Conservation (phyloP, 2,797 vertebrate genomes). For the Sebastes ruberrimus region DNA sequence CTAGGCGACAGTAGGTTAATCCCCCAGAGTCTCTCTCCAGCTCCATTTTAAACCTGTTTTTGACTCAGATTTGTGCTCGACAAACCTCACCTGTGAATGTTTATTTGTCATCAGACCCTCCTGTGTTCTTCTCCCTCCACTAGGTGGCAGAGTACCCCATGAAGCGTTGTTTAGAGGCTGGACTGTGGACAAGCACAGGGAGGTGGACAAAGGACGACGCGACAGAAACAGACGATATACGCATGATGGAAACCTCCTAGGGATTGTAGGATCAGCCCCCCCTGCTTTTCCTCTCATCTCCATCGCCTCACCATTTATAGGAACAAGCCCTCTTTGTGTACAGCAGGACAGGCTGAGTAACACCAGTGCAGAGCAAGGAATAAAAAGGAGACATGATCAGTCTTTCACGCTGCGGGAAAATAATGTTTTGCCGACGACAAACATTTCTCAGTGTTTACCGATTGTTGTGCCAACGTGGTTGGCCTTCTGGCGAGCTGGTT, state of each 20-base stretch:
- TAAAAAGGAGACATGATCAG: neutral
- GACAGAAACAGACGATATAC: slow-evolving; percentile 88
- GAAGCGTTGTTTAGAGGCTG: slow-evolving; percentile 84
- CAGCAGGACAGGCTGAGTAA: slow-evolving; percentile 1
- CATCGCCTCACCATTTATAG: slow-evolving; percentile 13
- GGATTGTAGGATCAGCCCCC: neutral
- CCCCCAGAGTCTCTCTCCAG: neutral
- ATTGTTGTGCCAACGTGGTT: neutral
- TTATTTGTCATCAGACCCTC: neutral
- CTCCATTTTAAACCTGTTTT: neutral
- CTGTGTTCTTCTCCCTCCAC: slow-evolving; percentile 16
- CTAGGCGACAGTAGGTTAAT: slow-evolving; percentile 11
- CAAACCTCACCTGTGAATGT: neutral
- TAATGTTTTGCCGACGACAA: neutral
- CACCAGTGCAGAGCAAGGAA: slow-evolving; percentile 6
- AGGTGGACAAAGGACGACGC: slow-evolving; percentile 87
- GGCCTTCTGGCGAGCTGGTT: neutral
- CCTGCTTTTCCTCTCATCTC: slow-evolving; percentile 17
- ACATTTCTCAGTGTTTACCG: neutral
- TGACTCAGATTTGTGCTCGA: neutral
- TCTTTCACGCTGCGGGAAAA: slow-evolving; percentile 1
- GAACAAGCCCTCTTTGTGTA: slow-evolving; percentile 7
- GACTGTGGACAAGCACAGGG: slow-evolving; percentile 83
- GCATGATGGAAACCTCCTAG: slow-evolving; percentile 96
- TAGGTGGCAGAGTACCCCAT: slow-evolving; percentile 85